Evolutionary conservation across 2,797 vertebrate species (phyloP).

Genomic region (Okamejei kenojei): DNA sequence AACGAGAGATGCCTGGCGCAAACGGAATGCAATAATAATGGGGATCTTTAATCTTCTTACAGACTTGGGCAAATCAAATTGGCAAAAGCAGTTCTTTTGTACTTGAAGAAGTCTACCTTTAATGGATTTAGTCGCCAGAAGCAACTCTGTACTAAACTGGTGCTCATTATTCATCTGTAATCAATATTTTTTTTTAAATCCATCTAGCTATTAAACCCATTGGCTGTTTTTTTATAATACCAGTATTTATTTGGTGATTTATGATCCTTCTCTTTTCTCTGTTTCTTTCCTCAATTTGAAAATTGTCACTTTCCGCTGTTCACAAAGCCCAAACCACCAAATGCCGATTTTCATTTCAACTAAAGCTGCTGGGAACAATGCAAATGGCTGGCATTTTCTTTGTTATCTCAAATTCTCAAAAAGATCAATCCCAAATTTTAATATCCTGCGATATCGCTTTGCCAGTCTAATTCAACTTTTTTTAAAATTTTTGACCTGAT

Average conservation of each 20-base stretch:
- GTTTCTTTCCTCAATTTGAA: neutral
- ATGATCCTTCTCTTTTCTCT: neutral
- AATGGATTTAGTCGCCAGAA: neutral
- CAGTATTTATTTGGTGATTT: neutral
- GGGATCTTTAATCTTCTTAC: too few relatives aligned
- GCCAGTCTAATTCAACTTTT: neutral
- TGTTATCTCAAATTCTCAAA: neutral
- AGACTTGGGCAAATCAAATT: too few relatives aligned
- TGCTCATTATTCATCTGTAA: neutral
- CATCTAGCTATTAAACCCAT: neutral
- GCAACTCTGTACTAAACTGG: neutral
- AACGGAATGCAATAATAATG: too few relatives aligned
- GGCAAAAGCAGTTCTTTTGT: neutral
- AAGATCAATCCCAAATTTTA: neutral
- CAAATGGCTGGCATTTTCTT: neutral
- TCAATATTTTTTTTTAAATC: slow-evolving; percentile 10
- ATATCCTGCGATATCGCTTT: neutral
- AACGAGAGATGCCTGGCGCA: too few relatives aligned
- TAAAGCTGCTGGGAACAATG: neutral
- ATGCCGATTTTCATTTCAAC: neutral
- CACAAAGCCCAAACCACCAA: neutral
- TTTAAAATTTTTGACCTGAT: neutral
- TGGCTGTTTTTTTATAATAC: neutral
- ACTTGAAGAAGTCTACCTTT: neutral
- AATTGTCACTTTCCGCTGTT: neutral